These are phyloP conservation scores for Etheostoma nigrum DNA, from an alignment of 2,797 vertebrate species.

Conservation along the genomic window DNA sequence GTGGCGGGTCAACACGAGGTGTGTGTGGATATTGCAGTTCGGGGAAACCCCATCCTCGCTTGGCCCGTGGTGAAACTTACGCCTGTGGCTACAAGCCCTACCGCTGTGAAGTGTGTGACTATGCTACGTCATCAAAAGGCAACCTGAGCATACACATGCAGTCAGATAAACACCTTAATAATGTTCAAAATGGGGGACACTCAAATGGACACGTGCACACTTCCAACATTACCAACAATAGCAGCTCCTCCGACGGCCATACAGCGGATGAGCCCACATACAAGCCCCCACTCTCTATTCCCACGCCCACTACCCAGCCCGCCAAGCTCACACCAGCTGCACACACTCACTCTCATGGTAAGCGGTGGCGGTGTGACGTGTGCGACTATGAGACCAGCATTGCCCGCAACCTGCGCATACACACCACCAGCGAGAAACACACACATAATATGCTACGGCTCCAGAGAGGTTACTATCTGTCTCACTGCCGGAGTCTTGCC, in stretches of 20 bases:
- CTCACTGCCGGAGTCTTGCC: constrained; percentile 92
- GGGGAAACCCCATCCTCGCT: constrained; percentile 95
- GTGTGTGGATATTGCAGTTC: constrained; percentile 94
- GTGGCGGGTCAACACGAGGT: constrained; percentile 88
- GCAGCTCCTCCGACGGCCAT: constrained; percentile 63
- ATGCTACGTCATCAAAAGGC: constrained; percentile 99
- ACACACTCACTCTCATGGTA: constrained; percentile 76
- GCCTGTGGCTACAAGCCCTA: constrained; percentile 99
- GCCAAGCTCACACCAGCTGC: constrained; percentile 71
- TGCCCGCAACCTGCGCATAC: constrained; percentile 97
- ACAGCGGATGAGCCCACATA: constrained; percentile 71
- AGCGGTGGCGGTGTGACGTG: constrained; percentile 96
- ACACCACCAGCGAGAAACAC: constrained; percentile 98
- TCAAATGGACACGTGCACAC: constrained; percentile 61
- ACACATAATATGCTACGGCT: constrained; percentile 98
- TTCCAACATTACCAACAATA: constrained; percentile 63
- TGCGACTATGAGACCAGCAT: constrained; percentile 99
- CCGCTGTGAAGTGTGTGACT: constrained; percentile 99
- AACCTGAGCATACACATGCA: constrained; percentile 99
- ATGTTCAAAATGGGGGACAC: constrained; percentile 93
- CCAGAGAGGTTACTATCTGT: constrained; percentile 96
- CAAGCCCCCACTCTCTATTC: constrained; percentile 67
- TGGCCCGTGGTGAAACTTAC: constrained; percentile 98
- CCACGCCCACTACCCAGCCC: constrained; percentile 56
- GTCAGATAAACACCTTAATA: constrained; percentile 99